phyloP scores from a whole-genome alignment of 2,888 invertebrate genomes.

The Orthosia cruda region DNA sequence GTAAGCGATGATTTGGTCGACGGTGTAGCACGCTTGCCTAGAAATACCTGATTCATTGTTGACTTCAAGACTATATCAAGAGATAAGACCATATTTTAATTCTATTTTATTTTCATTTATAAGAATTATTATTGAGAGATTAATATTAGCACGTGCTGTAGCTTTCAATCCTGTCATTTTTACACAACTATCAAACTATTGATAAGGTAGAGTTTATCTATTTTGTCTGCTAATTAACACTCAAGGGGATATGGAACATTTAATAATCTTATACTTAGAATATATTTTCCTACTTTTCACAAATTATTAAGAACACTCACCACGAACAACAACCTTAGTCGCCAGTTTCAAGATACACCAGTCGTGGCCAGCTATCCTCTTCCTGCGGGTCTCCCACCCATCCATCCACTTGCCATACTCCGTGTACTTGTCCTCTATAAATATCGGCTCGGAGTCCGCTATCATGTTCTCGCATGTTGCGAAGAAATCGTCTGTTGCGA shows the following conservation, averaged over 20 bases:
- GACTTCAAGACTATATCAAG: too few relatives aligned
- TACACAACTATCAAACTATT: too few relatives aligned
- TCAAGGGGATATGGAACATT: too few relatives aligned
- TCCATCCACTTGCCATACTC: conserved; percentile 94
- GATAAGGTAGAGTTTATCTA: too few relatives aligned
- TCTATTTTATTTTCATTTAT: too few relatives aligned
- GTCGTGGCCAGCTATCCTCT: conserved; percentile 92
- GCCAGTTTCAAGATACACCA: conserved; percentile 93
- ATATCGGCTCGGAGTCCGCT: conserved; percentile 90
- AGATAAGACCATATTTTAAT: too few relatives aligned
- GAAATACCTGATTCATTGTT: too few relatives aligned
- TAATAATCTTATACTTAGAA: neutral
- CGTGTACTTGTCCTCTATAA: conserved; percentile 91
- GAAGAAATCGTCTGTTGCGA: conserved; percentile 93
- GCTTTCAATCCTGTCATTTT: too few relatives aligned
- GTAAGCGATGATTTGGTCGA: too few relatives aligned
- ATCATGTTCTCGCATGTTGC: conserved; percentile 92
- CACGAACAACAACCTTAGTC: conserved; percentile 90
- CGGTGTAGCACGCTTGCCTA: too few relatives aligned
- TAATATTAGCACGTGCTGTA: neutral
- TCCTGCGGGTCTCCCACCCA: conserved; percentile 93
- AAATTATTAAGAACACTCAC: conserved; percentile 69
- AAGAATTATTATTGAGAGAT: too few relatives aligned
- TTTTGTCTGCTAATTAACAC: too few relatives aligned
- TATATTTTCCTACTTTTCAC: neutral